These are phyloP conservation scores for Grus americana DNA, from an alignment of 2,113 vertebrate genomes.

Conservation along the genomic window DNA sequence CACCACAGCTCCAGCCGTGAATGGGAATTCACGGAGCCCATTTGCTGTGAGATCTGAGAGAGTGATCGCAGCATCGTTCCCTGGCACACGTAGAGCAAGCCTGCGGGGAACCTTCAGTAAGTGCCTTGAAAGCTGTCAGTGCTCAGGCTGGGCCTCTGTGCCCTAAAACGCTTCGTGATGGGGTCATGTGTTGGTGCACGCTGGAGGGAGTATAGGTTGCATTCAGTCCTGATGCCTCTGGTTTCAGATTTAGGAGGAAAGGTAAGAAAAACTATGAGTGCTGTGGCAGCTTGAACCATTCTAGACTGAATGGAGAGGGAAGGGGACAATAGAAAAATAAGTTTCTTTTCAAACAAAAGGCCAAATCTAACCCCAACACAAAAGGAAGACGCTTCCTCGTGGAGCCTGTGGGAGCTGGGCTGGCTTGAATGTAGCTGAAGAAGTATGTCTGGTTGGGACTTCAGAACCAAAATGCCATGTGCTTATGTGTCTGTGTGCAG, in stretches of 20 bases:
- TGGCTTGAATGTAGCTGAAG: background rate
- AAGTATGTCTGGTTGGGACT: background rate
- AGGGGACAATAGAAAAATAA: background rate
- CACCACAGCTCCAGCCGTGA: background rate
- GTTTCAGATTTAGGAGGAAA: background rate
- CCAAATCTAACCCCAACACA: background rate
- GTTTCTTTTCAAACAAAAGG: background rate
- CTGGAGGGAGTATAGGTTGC: background rate
- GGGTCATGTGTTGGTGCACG: background rate
- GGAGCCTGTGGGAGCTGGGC: background rate
- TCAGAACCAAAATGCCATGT: background rate
- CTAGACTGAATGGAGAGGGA: background rate
- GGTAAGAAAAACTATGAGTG: background rate
- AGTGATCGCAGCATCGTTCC: background rate
- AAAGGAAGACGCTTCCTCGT: background rate
- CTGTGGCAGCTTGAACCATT: rapidly evolving
- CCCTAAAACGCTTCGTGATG: background rate
- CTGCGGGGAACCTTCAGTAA: background rate
- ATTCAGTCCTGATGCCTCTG: background rate
- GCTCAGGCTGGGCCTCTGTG: background rate
- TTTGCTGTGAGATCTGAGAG: background rate
- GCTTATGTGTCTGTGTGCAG: background rate
- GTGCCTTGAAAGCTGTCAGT: background rate
- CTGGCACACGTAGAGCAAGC: background rate
- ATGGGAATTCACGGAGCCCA: background rate